Evolutionary conservation across 1,140 invertebrate genomes (phyloP), one percentile per base, ranked within the genome.

Genomic region (Heliothis subflexa): DNA sequence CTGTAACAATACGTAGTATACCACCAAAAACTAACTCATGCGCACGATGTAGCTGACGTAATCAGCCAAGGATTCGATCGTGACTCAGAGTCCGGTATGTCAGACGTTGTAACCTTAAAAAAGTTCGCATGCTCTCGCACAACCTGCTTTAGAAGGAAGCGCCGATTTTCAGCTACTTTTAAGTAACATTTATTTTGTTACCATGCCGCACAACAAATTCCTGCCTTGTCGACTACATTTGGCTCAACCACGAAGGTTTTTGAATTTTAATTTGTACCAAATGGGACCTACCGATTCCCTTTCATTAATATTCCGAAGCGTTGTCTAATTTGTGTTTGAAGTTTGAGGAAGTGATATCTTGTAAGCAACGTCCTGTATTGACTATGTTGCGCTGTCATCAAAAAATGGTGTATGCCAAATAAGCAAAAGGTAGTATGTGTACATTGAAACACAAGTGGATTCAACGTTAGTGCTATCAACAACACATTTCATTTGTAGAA

Each of bases 241-340:
- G 54, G 40, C 16, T 74, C n/a, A 72, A 54, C 52, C 21, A 47
- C 18, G 57, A 64, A 62, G 50, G 62, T 55, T 61, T 21, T 9
- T 57, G 66, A 78, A 78, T 72, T 72, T 78, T 45, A 78, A 78
- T 78, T 70, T 49, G 50, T 77, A 25, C 45, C 33, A 66, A 52
- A 79, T 79, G 50, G 61, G 9, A 9, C 5, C 40, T 14, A 47
- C 33, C 55, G 50, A 81, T 78, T 73, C 50, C 62, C 61, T 68
- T 82, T 88, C 86, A 91, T 94, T 92, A 91, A 88, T 91, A 94
- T 94, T 94, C 91, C 76, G 72, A 70, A 80, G 83, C 70, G 83
- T 89, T 85, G 83, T 89, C 88, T 91, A 93, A 91, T 93, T 90
- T 91, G 91, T 93, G 83, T 93, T 89, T 25, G 83, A 84, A 86